Evolutionary conservation across 2,113 vertebrate genomes (phyloP).

Genomic region (Eupsittula cactorum): DNA sequence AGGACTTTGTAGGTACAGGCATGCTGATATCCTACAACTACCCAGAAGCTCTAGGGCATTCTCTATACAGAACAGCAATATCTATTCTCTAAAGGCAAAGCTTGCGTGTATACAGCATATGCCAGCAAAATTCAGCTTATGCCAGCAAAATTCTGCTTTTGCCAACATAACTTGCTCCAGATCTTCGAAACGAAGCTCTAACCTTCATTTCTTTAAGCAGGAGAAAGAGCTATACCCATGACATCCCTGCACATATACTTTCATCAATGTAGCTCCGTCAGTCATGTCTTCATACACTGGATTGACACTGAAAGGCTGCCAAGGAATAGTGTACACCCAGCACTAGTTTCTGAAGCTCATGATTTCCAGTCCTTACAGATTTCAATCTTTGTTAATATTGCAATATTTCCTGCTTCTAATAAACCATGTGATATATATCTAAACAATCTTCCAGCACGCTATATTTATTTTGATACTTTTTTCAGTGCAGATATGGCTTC

Average conservation of each 20-base stretch:
- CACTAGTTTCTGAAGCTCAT: neutral
- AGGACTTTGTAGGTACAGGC: neutral
- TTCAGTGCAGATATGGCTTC: neutral
- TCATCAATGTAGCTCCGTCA: neutral
- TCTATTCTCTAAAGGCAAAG: neutral
- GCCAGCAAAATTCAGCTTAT: constrained; percentile 26
- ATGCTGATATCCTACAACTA: neutral
- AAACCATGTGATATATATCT: neutral
- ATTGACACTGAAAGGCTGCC: neutral
- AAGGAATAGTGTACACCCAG: neutral
- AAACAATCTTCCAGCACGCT: neutral
- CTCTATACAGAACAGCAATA: neutral
- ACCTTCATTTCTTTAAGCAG: neutral
- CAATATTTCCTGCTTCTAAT: neutral
- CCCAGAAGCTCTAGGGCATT: neutral
- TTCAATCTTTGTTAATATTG: neutral
- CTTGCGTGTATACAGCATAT: neutral
- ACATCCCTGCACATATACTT: neutral
- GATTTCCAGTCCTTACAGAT: neutral
- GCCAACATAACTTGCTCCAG: constrained; percentile 11
- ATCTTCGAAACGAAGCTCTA: neutral
- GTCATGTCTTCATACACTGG: neutral
- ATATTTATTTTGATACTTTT: neutral
- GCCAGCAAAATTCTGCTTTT: constrained; percentile 16
- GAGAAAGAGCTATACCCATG: neutral